A percentile compares a stretch with the other conserved stretches of the same genome.
Evolutionary conservation across 2,113 vertebrate genomes (phyloP).

Genomic region (Echinops telfairi): DNA sequence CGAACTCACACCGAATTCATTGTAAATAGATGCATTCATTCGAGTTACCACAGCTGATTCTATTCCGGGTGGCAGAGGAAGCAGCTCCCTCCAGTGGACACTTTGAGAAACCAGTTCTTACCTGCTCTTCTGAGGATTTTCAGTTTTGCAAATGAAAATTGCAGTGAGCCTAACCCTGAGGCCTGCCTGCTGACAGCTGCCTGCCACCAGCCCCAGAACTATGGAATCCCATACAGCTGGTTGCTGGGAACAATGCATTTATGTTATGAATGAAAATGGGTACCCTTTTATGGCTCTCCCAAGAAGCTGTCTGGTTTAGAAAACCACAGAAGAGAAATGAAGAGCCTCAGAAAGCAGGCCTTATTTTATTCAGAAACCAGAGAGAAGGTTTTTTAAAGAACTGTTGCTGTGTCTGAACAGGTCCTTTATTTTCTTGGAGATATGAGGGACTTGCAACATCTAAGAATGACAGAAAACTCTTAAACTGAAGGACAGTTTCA

Average conservation of each 20-base stretch:
- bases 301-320: conserved; percentile 41
- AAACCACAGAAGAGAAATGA: conserved; percentile 61
- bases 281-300: conserved; percentile 70
- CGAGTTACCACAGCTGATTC: not conserved
- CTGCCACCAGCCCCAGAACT: conserved; percentile 38
- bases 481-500: conserved; percentile 43
- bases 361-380: conserved; percentile 45
- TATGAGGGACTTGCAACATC: not conserved
- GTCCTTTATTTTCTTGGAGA: conserved; percentile 41
- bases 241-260: conserved; percentile 52
- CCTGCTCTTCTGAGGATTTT: not conserved
- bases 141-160: not conserved
- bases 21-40: not conserved
- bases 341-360: conserved; percentile 32
- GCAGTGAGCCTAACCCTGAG: not conserved
- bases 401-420: not conserved
- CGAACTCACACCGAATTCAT: not conserved
- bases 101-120: not conserved
- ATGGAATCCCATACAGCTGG: not conserved
- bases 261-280: conserved; percentile 19
- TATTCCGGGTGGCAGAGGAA: conserved; percentile 26
- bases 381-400: conserved; percentile 47
- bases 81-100: not conserved
- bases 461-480: conserved; percentile 35
- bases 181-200: not conserved